phyloP scores from a whole-genome alignment of 2,888 invertebrate species.

The Minunthozetes semirufus region DNA sequence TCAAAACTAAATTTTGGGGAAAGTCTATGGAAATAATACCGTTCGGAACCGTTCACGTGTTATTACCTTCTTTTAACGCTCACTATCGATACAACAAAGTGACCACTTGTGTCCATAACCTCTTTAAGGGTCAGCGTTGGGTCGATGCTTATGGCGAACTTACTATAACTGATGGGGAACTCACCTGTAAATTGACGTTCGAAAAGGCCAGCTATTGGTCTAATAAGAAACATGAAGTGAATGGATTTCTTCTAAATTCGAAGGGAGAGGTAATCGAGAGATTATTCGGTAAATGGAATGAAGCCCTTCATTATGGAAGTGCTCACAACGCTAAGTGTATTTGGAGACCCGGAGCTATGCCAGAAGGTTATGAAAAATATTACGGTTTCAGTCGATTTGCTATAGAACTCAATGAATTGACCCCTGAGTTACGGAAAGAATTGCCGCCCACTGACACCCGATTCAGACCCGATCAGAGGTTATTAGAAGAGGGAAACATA shows the following conservation, averaged over 20 bases:
- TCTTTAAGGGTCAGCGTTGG: slow-evolving; percentile 75
- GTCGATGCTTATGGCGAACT: slow-evolving; percentile 80
- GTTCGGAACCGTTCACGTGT: slow-evolving; percentile 60
- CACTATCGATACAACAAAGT: slow-evolving; percentile 73
- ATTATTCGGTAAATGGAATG: slow-evolving; percentile 73
- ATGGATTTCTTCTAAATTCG: slow-evolving; percentile 57
- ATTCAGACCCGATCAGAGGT: slow-evolving; percentile 67
- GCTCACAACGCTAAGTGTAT: slow-evolving; percentile 65
- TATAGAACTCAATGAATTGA: slow-evolving; percentile 71
- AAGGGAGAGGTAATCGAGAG: slow-evolving; percentile 57
- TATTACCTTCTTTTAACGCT: slow-evolving; percentile 44
- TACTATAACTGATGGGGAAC: slow-evolving; percentile 57
- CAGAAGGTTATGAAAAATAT: slow-evolving; percentile 68
- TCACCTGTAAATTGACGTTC: slow-evolving; percentile 69
- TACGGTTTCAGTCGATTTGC: slow-evolving; percentile 79
- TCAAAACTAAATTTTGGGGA: slow-evolving; percentile 83
- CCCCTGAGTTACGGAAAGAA: slow-evolving; percentile 56
- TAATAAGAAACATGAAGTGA: slow-evolving; percentile 67
- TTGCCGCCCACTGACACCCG: slow-evolving; percentile 70
- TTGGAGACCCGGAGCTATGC: slow-evolving; percentile 74
- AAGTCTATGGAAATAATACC: slow-evolving; percentile 85
- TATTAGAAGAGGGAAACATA: slow-evolving; percentile 67
- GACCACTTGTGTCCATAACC: slow-evolving; percentile 75
- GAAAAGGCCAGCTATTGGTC: slow-evolving; percentile 74
- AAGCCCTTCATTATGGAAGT: slow-evolving; percentile 67